Percentiles rank a stretch among this genome's conserved stretches.
Evolutionary conservation across 1,140 invertebrate genomes (phyloP).

Genomic region (Zophobas morio): DNA sequence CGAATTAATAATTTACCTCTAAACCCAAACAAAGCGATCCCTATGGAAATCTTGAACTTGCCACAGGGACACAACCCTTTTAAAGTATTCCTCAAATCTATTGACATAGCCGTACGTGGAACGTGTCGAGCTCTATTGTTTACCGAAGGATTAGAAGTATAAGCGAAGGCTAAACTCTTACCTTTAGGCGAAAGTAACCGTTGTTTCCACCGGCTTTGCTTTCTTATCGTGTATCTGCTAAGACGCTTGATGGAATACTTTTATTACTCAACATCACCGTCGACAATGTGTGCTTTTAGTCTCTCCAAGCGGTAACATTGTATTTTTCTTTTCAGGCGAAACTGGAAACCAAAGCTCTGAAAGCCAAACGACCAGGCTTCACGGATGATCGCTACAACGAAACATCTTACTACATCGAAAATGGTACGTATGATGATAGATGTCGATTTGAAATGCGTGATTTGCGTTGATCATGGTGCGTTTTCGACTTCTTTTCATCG

Average conservation of each 20-base stretch:
- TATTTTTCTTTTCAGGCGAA: constrained; percentile 85
- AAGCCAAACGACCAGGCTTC: constrained; percentile 93
- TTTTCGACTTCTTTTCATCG: constrained; percentile 1
- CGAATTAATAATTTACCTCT: constrained; percentile 17
- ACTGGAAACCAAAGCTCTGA: constrained; percentile 92
- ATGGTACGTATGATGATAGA: constrained; percentile 78
- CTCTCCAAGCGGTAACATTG: constrained; percentile 31
- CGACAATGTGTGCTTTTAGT: constrained; percentile 30
- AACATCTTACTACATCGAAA: constrained; percentile 97
- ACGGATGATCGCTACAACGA: constrained; percentile 94
- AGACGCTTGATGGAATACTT: constrained; percentile 32
- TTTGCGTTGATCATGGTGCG: not conserved
- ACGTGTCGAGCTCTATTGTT: constrained; percentile 44
- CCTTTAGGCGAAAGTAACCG: constrained; percentile 20
- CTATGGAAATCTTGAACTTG: constrained; percentile 3
- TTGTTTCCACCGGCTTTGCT: constrained; percentile 6
- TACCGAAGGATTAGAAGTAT: constrained; percentile 18
- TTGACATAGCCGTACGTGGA: constrained; percentile 18
- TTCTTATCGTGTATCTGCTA: constrained; percentile 24
- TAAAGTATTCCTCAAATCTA: constrained; percentile 34
- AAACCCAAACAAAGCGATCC: constrained; percentile 13
- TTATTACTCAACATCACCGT: constrained; percentile 33
- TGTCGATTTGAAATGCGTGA: constrained; percentile 44
- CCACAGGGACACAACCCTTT: constrained; percentile 9
- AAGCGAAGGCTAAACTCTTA: constrained; percentile 17